phyloP scores from a whole-genome alignment of 2,888 invertebrate genomes.

The Achlya flavicornis region DNA sequence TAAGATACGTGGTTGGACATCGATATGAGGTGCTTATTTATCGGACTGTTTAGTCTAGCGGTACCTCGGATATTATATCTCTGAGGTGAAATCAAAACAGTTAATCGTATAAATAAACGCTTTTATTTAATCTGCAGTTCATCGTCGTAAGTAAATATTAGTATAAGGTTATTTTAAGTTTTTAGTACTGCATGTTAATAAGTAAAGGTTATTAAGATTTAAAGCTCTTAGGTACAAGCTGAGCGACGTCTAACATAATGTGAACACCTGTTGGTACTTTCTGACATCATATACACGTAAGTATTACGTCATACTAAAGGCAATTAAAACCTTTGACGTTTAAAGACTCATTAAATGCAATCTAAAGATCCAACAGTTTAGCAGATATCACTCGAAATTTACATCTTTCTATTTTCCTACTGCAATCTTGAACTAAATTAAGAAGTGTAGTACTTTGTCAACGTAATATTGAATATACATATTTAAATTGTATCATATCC shows the following conservation, averaged over 20 bases:
- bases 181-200: background rate
- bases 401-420: too few relatives aligned
- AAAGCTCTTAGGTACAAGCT: background rate
- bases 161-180: background rate
- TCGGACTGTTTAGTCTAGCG: background rate
- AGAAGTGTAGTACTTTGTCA: too few relatives aligned
- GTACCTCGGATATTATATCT: background rate
- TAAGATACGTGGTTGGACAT: constrained; percentile 28
- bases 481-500: background rate
- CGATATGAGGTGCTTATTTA: constrained; percentile 4
- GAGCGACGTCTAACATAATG: too few relatives aligned
- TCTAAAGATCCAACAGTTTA: too few relatives aligned
- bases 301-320: background rate
- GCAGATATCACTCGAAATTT: too few relatives aligned
- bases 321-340: background rate
- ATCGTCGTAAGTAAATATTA: background rate
- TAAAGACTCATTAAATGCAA: background rate
- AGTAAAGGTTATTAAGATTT: background rate
- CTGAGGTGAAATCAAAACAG: background rate
- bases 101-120: background rate
- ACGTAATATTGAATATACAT: too few relatives aligned
- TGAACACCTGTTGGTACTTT: background rate
- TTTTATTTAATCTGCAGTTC: background rate
- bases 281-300: background rate
- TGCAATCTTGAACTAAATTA: too few relatives aligned